Conservation (phyloP, 2,888 invertebrate genomes). For the Eupeodes latifasciatus region DNA sequence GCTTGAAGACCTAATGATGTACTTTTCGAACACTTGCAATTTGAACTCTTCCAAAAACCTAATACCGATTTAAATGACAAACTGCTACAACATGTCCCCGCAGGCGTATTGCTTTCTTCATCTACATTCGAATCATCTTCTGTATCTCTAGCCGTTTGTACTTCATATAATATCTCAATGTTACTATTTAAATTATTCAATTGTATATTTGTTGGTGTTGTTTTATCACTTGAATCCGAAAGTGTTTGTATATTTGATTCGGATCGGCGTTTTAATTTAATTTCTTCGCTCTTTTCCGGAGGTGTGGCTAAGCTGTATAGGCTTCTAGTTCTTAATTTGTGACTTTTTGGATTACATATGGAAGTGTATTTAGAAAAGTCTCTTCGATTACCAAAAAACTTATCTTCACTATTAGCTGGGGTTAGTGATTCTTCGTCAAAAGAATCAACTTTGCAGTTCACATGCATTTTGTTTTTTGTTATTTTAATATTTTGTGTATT, state of each 20-base stretch:
- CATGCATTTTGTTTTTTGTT: slow-evolving; percentile 58
- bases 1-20: slow-evolving; percentile 71
- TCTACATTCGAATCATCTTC: slow-evolving; percentile 68
- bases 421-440: slow-evolving; percentile 61
- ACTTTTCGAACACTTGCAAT: slow-evolving; percentile 69
- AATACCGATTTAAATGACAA: slow-evolving; percentile 79
- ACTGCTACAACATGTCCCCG: slow-evolving; percentile 77
- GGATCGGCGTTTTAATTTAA: slow-evolving; percentile 78
- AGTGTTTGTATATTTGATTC: slow-evolving; percentile 77
- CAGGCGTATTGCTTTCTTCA: slow-evolving; percentile 36
- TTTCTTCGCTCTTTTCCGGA: slow-evolving; percentile 77
- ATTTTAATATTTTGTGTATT: neutral
- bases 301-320: slow-evolving; percentile 80
- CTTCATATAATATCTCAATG: slow-evolving; percentile 51
- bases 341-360: slow-evolving; percentile 53
- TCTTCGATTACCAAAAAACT: slow-evolving; percentile 54
- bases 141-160: slow-evolving; percentile 38
- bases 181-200: slow-evolving; percentile 26
- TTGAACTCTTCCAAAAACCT: slow-evolving; percentile 79
- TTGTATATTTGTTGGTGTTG: slow-evolving; percentile 27
- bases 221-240: slow-evolving; percentile 33
- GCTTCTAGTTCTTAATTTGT: slow-evolving; percentile 78
- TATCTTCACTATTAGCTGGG: slow-evolving; percentile 51
- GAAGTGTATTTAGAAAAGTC: slow-evolving; percentile 50
- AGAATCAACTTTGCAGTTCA: slow-evolving; percentile 56